Evolutionary conservation across 2,113 vertebrate species (phyloP).

Genomic region (Chitala chitala): DNA sequence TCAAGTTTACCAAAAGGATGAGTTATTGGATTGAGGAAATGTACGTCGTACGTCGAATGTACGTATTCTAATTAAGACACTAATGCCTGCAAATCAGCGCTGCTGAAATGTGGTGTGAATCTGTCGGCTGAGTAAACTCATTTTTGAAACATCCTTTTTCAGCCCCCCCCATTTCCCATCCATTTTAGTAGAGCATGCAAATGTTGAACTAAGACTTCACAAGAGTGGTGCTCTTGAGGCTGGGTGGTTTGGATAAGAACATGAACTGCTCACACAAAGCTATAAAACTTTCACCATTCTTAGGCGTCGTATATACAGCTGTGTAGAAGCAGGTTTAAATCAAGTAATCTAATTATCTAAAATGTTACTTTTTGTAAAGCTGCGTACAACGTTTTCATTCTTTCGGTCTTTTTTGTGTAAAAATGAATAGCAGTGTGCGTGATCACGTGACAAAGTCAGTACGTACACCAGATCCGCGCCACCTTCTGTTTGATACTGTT

Average conservation of each 20-base stretch:
- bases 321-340: background rate
- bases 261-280: slow-evolving; percentile 43
- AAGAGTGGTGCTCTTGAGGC: background rate
- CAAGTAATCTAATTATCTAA: background rate
- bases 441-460: no score
- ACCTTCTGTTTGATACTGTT: no score
- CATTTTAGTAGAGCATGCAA: no score
- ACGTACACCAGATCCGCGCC: no score
- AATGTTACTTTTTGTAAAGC: background rate
- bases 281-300: slow-evolving; percentile 24
- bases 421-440: no score
- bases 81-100: slow-evolving; percentile 41
- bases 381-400: no score
- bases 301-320: background rate
- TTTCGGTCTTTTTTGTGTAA: no score
- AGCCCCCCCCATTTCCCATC: no score
- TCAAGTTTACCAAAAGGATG: slow-evolving; percentile 65
- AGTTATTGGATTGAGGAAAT: slow-evolving; percentile 63
- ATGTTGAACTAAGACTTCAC: slow-evolving; percentile 24
- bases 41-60: no score
- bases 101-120: background rate
- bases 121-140: background rate
- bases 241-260: slow-evolving; percentile 33
- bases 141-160: slow-evolving; percentile 37
- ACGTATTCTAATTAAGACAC: slow-evolving; percentile 59